These are phyloP conservation scores for Anabas testudineus DNA, from an alignment of 2,797 vertebrate species.

Conservation along the genomic window DNA sequence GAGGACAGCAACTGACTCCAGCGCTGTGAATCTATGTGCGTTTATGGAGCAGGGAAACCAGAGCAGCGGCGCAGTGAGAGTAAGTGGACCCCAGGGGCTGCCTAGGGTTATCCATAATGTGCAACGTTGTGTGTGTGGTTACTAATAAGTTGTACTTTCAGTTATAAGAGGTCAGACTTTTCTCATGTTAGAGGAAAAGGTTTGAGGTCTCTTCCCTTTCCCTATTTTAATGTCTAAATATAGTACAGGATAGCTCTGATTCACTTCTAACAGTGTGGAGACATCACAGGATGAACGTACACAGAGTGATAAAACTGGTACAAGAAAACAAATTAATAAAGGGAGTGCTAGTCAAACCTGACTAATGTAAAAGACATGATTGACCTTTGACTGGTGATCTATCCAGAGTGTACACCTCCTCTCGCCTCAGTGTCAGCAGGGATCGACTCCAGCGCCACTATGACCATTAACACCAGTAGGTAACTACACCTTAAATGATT, in stretches of 20 bases:
- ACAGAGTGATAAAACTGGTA: too few species aligned
- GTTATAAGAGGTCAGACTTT: constrained; percentile 27
- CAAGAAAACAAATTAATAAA: too few species aligned
- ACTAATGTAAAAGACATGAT: too few species aligned
- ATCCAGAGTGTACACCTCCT: too few species aligned
- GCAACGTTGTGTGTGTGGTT: constrained; percentile 38
- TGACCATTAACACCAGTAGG: too few species aligned
- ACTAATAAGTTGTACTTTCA: constrained; percentile 1
- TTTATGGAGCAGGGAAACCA: constrained; percentile 45
- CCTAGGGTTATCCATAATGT: constrained; percentile 47
- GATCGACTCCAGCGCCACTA: too few species aligned
- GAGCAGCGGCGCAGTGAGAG: constrained; percentile 59
- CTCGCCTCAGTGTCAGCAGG: too few species aligned
- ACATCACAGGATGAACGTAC: too few species aligned
- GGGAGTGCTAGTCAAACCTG: too few species aligned
- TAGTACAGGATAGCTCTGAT: neutral
- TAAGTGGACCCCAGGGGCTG: constrained; percentile 66
- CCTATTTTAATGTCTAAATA: neutral
- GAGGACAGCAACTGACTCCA: constrained; percentile 45
- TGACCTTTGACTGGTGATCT: too few species aligned
- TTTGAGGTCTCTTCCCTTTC: neutral
- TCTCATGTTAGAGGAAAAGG: constrained; percentile 12
- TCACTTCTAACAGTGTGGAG: too few species aligned
- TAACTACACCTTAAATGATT: too few species aligned
- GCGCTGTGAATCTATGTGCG: constrained; percentile 3